phyloP scores from a whole-genome alignment of 2,113 vertebrate genomes.

The Pelmatolapia mariae region DNA sequence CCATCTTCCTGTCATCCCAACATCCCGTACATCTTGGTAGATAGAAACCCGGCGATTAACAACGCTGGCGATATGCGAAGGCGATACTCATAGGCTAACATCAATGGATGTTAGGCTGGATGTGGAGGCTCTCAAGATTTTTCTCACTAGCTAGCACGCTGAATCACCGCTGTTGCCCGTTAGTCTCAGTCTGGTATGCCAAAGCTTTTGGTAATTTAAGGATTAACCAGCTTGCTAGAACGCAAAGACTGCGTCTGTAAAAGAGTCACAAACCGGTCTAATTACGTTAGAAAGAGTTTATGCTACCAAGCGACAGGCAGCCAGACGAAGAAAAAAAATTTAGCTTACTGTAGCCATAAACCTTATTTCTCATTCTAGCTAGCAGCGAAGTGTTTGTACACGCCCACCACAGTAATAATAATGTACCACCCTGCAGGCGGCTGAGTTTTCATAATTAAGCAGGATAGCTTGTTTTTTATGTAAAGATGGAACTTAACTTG shows the following conservation, averaged over 20 bases:
- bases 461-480: background rate
- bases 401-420: constrained; percentile 49
- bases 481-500: background rate
- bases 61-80: background rate
- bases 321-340: background rate
- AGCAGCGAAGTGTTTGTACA: constrained; percentile 29
- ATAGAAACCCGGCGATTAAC: background rate
- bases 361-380: constrained; percentile 32
- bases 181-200: constrained; percentile 8
- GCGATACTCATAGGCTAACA: background rate
- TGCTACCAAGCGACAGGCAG: background rate
- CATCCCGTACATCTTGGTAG: constrained; percentile 36
- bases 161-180: background rate
- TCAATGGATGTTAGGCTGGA: background rate
- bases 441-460: background rate
- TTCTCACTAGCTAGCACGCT: background rate
- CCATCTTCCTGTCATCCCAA: constrained; percentile 73
- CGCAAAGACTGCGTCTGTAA: background rate
- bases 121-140: background rate
- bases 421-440: background rate
- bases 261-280: background rate
- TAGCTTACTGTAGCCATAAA: background rate
- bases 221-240: constrained; percentile 60
- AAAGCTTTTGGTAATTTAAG: constrained; percentile 17
- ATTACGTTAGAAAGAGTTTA: background rate